A percentile compares a stretch with the other conserved stretches of the same genome.
phyloP scores from a whole-genome alignment of 2,797 vertebrate species.

The Anguilla obscura region DNA sequence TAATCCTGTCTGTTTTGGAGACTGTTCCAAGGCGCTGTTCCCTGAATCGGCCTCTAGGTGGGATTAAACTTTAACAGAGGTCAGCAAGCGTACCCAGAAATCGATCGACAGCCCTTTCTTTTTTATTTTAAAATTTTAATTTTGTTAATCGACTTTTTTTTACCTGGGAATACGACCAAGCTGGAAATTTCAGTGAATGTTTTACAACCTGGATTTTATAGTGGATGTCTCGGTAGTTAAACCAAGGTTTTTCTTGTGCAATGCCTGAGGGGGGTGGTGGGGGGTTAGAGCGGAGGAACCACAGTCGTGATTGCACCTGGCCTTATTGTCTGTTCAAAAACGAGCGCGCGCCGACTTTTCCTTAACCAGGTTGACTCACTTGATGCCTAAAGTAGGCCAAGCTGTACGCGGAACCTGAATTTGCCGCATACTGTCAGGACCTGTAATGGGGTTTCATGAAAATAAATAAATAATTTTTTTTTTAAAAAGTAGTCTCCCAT shows the following conservation, averaged over 20 bases:
- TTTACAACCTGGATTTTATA: neutral
- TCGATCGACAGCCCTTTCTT: conserved; percentile 45
- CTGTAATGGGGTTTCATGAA: neutral
- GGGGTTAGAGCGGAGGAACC: neutral
- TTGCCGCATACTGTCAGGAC: neutral
- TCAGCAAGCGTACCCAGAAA: conserved; percentile 56
- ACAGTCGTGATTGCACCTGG: neutral
- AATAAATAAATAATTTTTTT: neutral
- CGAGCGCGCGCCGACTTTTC: neutral
- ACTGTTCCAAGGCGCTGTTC: conserved; percentile 52
- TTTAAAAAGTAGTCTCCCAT: neutral
- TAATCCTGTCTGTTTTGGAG: conserved; percentile 65
- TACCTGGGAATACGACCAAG: neutral
- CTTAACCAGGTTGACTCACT: neutral
- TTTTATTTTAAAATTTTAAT: conserved; percentile 16
- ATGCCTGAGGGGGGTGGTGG: neutral
- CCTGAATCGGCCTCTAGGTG: conserved; percentile 37
- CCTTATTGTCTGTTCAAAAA: neutral
- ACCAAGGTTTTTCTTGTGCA: neutral
- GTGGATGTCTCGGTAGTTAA: neutral
- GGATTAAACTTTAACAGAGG: conserved; percentile 31
- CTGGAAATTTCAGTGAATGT: conserved; percentile 37
- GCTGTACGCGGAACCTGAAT: no score
- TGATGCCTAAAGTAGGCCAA: neutral
- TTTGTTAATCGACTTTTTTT: neutral